These are phyloP conservation scores for Medauroidea extradentata DNA, from an alignment of 1,140 invertebrate species.

Conservation along the genomic window DNA sequence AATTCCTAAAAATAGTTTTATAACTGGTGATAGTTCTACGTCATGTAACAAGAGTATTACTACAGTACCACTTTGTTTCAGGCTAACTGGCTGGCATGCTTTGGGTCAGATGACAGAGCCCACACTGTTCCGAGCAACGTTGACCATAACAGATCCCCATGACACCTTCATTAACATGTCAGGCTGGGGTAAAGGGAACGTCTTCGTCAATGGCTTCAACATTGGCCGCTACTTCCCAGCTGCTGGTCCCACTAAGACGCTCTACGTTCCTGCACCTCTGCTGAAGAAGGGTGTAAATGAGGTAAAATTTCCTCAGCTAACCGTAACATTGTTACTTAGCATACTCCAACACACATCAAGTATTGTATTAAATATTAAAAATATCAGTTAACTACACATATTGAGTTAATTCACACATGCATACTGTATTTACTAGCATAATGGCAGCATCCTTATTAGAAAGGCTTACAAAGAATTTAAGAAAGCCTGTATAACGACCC, in stretches of 20 bases:
- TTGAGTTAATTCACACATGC: too few relatives aligned
- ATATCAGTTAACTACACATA: too few relatives aligned
- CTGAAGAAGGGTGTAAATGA: too few relatives aligned
- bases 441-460: too few relatives aligned
- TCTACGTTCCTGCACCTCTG: constrained; percentile 58
- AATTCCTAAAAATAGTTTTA: background rate
- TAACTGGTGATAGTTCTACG: background rate
- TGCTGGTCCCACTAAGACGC: constrained; percentile 52
- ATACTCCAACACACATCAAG: too few relatives aligned
- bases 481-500: too few relatives aligned
- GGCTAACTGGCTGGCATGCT: constrained; percentile 19
- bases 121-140: constrained; percentile 28
- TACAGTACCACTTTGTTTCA: constrained; percentile 5
- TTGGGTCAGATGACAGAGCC: constrained; percentile 22
- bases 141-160: constrained; percentile 27
- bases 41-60: background rate
- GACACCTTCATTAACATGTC: constrained; percentile 45
- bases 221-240: constrained; percentile 54
- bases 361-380: too few relatives aligned
- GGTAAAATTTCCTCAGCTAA: too few relatives aligned
- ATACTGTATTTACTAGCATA: too few relatives aligned
- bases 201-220: constrained; percentile 62
- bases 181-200: constrained; percentile 51
- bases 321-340: too few relatives aligned
- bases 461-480: too few relatives aligned